Evolutionary conservation across 2,888 invertebrate species (phyloP).

Genomic region (Sialis fuliginosa): DNA sequence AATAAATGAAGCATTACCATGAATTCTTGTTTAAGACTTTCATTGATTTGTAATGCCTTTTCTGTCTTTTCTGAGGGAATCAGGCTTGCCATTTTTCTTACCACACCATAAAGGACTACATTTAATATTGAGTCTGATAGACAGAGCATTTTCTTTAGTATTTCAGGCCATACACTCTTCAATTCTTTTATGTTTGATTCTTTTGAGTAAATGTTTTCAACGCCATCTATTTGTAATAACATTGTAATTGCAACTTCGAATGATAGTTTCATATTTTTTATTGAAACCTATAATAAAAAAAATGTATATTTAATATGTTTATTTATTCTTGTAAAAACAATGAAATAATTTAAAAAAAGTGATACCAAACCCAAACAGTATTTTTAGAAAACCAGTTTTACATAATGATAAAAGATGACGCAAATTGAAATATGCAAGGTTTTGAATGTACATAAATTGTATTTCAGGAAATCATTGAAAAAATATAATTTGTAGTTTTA

Average conservation of each 20-base stretch:
- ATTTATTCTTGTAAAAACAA: slow-evolving; percentile 9
- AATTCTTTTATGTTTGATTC: slow-evolving; percentile 35
- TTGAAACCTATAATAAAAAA: slow-evolving; percentile 30
- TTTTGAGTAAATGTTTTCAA: slow-evolving; percentile 45
- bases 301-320: slow-evolving; percentile 4
- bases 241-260: slow-evolving; percentile 40
- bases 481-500: slow-evolving; percentile 17
- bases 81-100: slow-evolving; percentile 18
- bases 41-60: background rate
- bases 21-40: background rate
- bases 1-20: background rate
- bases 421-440: no score
- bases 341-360: no score
- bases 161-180: slow-evolving; percentile 40
- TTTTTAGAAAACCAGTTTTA: background rate
- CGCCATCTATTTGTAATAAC: slow-evolving; percentile 40
- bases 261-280: slow-evolving; percentile 44
- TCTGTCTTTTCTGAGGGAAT: background rate
- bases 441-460: background rate
- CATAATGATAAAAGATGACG: background rate
- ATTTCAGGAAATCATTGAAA: background rate
- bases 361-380: no score
- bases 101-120: slow-evolving; percentile 35
- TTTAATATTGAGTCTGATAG: slow-evolving; percentile 47
- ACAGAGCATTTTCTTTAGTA: slow-evolving; percentile 44